Evolutionary conservation across 2,113 vertebrate genomes (phyloP), one percentile per base, ranked within the genome.

Genomic region (Muntiacus muntjak): DNA sequence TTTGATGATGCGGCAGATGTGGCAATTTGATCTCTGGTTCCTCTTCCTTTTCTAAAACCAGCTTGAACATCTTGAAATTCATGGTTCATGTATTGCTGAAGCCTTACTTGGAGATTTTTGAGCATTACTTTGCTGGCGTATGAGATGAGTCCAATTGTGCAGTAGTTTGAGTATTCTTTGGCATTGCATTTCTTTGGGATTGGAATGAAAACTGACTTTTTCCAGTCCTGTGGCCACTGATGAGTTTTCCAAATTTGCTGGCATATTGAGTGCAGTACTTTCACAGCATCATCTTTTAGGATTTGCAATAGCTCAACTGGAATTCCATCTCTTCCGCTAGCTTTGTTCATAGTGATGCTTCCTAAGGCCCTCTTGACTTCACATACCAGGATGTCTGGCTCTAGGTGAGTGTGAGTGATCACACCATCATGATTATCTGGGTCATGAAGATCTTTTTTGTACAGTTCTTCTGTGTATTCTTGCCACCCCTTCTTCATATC

Each of bases 1-100:
- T 33, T 64, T 0, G 1, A 64, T 64, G 14, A 64, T 33, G 7
- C 60, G 33, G 30, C 1, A 0, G 60, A 64, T 64, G 30, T 64
- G 60, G 14, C 30, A 33, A 64, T 64, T 64, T 64, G 30, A 64
- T 64, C 0, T 62, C 13, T 62, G 6, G 6, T 62, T 62, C 60
- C 30, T 64, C 30, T 33, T 30, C 60, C 30, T 64, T 16, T 64
- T 64, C 14, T 64, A 64, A 64, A 64, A 64, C 6, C 30, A 33
- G 30, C 30, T 64, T 64, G 60, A 64, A 64, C 30, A 17, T 33
- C 60, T 33, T 15, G 14, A 33, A 64, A 14, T 16, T 64, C 15
- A 33, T 8, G 30, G 30, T 33, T 33, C 30, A 64, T 3, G 1
- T 33, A 64, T 33, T 64, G 14, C 30, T 64, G 15, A 30, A 62